phyloP scores from a whole-genome alignment of 2,888 invertebrate genomes.

The Troglohyphantes excavatus region DNA sequence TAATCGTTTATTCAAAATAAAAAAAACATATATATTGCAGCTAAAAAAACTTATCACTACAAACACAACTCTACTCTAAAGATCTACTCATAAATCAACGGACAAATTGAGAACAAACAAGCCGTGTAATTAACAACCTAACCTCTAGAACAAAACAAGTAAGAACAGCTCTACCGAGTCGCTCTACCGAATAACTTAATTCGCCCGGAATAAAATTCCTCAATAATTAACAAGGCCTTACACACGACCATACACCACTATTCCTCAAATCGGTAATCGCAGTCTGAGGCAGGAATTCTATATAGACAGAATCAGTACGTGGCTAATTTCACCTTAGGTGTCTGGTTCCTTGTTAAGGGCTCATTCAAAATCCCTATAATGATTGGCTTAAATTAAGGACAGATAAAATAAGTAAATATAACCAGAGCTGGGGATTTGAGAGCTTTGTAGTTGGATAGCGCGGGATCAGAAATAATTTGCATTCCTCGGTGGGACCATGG shows the following conservation, averaged over 20 bases:
- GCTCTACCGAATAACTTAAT: background rate
- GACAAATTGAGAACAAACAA: too few species aligned
- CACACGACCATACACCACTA: background rate
- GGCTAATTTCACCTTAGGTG: conserved; percentile 33
- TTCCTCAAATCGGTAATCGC: background rate
- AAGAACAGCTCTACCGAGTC: too few species aligned
- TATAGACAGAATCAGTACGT: conserved; percentile 18
- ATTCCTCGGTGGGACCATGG: background rate
- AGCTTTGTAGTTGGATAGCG: background rate
- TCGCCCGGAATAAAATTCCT: background rate
- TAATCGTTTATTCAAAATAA: too few species aligned
- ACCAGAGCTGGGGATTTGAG: background rate
- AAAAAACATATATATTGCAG: too few species aligned
- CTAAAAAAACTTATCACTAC: too few species aligned
- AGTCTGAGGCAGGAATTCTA: background rate
- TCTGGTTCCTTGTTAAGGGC: background rate
- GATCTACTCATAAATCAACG: too few species aligned
- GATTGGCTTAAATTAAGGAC: conserved; percentile 23
- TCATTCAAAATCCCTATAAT: conserved; percentile 14
- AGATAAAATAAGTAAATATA: conserved; percentile 47
- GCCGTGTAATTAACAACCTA: too few species aligned
- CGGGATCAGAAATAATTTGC: conserved; percentile 42
- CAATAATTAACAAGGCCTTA: too few species aligned
- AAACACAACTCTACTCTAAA: too few species aligned
- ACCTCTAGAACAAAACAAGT: too few species aligned